Base-by-base conservation (phyloP, 2,888 invertebrate genomes). In the Drosophila setosimentum region DNA sequence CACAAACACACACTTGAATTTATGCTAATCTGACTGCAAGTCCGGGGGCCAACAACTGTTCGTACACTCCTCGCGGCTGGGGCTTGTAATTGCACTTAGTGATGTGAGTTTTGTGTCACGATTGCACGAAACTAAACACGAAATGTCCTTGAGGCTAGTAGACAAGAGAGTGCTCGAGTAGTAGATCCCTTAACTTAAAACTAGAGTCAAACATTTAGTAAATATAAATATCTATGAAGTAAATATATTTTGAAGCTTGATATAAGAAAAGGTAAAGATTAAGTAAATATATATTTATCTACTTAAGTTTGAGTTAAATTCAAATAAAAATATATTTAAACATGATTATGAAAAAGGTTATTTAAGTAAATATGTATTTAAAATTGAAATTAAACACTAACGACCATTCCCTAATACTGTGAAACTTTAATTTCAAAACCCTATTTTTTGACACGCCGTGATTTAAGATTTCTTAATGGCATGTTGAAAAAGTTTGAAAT, bases 11-110 rank as follows among this genome's bases (percentile, higher is more conserved):
- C 77, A 75, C 75, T 80, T 89, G 79, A 89, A 86, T 87, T 90
- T 87, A 87, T 87, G 87, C 87, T 90, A 87, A 87, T 87, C 89
- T 68, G 61, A 67, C 65, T 65, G 69, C 76, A 69, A 81, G 61
- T 81, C 75, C 77, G 77, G 73, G 67, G 80, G 81, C 78, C 76
- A 78, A 72, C 81, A 78, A 78, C 78, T 72, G 65, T 68, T 76
- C 81, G 81, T 68, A 68, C 78, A 72, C 78, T 81, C 81, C 78
- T 78, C 78, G 78, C 65, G 48, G 60, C 65, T 42, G 53, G 18
- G 49, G 42, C 48, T 63, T 60, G 53, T 3, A 58, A 40, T 58
- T 33, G 55, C n/a, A 48, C 11, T 33, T 66, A 55, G 65, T 29
- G 68, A 42, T 66, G 72, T 7, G 2, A 5, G n/a, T 45, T 16